These are phyloP conservation scores for Cepaea nemoralis DNA, from an alignment of 1,140 invertebrate genomes.

Conservation along the genomic window DNA sequence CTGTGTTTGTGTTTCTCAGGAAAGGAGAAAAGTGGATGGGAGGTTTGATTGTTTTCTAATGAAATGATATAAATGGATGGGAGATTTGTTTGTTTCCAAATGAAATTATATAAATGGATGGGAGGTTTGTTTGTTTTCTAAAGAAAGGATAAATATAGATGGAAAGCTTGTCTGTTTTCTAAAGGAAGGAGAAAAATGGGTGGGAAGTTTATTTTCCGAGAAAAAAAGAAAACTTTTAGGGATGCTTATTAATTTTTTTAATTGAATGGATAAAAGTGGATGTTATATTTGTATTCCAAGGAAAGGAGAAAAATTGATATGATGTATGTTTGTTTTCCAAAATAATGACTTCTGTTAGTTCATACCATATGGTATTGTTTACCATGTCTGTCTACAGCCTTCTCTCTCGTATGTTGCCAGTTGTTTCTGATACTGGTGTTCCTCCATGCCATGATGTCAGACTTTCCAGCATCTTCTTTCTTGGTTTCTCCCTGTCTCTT, in stretches of 20 bases:
- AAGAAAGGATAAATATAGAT: background rate
- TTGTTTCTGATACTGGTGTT: too few species aligned
- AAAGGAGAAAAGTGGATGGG: slow-evolving; percentile 62
- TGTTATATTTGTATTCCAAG: too few species aligned
- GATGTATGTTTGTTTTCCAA: background rate
- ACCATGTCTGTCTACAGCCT: too few species aligned
- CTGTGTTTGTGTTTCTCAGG: slow-evolving; percentile 62
- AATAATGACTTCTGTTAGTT: too few species aligned
- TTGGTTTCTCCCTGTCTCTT: too few species aligned
- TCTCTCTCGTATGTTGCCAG: too few species aligned
- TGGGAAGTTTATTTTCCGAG: slow-evolving; percentile 52
- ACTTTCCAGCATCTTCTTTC: too few species aligned
- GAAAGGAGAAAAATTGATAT: too few species aligned
- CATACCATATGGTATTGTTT: too few species aligned
- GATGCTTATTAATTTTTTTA: background rate
- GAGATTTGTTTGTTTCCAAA: background rate
- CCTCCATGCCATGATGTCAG: too few species aligned
- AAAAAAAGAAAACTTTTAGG: background rate
- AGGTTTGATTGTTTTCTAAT: slow-evolving; percentile 46
- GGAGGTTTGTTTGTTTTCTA: background rate
- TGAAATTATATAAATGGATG: background rate
- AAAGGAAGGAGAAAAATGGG: slow-evolving; percentile 59
- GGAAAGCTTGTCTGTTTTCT: slow-evolving; percentile 44
- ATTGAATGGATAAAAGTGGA: too few species aligned
- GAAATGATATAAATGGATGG: background rate